phyloP scores from a whole-genome alignment of 2,888 invertebrate species.

The Liposcelis brunnea region DNA sequence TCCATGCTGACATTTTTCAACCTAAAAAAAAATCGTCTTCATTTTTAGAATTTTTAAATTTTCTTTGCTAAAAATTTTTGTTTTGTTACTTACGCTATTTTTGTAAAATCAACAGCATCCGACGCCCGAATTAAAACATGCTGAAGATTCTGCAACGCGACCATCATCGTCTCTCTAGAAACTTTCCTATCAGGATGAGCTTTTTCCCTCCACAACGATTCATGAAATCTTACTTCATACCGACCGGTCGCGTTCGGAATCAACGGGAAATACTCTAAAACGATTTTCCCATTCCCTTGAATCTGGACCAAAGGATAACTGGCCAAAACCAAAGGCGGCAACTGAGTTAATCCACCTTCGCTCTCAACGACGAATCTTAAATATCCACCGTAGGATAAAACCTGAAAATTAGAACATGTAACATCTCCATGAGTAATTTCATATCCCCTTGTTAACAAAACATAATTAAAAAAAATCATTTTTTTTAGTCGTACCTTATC shows the following conservation, averaged over 20 bases:
- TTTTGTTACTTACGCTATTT: slow-evolving; percentile 31
- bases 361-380: slow-evolving; percentile 56
- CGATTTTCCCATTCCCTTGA: slow-evolving; percentile 53
- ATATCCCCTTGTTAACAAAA: slow-evolving; percentile 1
- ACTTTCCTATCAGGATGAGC: slow-evolving; percentile 35
- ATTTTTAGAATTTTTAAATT: no score
- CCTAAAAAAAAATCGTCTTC: slow-evolving; percentile 31
- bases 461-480: slow-evolving; percentile 3
- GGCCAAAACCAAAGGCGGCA: slow-evolving; percentile 33
- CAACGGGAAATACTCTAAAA: slow-evolving; percentile 51
- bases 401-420: slow-evolving; percentile 26
- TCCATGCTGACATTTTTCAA: slow-evolving; percentile 66
- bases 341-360: slow-evolving; percentile 41
- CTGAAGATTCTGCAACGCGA: slow-evolving; percentile 75
- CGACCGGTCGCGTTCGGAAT: slow-evolving; percentile 24
- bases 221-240: slow-evolving; percentile 45
- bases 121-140: slow-evolving; percentile 61
- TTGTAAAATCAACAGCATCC: slow-evolving; percentile 39
- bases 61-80: slow-evolving; percentile 25
- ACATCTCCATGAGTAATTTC: slow-evolving; percentile 5
- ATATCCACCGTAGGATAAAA: slow-evolving; percentile 80
- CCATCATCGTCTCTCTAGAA: slow-evolving; percentile 66
- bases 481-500: slow-evolving; percentile 45
- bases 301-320: slow-evolving; percentile 68
- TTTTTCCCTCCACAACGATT: slow-evolving; percentile 58